Evolutionary conservation across 2,888 invertebrate species (phyloP).

Genomic region (Hetaerina titia): DNA sequence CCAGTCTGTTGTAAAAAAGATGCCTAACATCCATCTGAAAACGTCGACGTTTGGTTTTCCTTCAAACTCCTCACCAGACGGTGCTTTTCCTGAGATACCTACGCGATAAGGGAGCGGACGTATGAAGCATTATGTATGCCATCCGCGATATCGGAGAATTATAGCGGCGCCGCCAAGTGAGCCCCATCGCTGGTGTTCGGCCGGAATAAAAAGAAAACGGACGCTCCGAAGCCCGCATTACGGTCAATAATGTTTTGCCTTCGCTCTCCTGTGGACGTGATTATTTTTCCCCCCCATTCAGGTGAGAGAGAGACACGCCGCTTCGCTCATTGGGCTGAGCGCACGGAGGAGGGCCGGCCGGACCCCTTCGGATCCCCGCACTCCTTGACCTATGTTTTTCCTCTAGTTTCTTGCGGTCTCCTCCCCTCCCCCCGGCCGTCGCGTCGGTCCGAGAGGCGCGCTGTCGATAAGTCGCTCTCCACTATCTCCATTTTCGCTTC

Average conservation of each 20-base stretch:
- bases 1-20: too few species aligned
- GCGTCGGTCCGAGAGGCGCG: too few species aligned
- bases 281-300: background rate
- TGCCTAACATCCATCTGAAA: too few species aligned
- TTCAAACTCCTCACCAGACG: too few species aligned
- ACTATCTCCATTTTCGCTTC: background rate
- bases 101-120: too few species aligned
- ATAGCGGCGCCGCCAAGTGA: background rate
- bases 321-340: too few species aligned
- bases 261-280: background rate
- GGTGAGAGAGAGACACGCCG: background rate
- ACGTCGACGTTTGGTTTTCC: too few species aligned
- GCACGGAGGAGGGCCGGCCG: background rate
- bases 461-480: background rate
- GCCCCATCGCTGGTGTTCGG: background rate
- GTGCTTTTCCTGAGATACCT: too few species aligned
- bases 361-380: too few species aligned
- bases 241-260: conserved; percentile 4
- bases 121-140: background rate
- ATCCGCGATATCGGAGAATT: background rate
- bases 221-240: conserved; percentile 6
- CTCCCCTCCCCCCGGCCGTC: too few species aligned
- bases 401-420: too few species aligned
- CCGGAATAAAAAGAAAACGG: background rate
- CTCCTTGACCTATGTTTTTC: background rate